Evolutionary conservation across 2,113 vertebrate species (phyloP).

Genomic region (Chloropsis hardwickii): DNA sequence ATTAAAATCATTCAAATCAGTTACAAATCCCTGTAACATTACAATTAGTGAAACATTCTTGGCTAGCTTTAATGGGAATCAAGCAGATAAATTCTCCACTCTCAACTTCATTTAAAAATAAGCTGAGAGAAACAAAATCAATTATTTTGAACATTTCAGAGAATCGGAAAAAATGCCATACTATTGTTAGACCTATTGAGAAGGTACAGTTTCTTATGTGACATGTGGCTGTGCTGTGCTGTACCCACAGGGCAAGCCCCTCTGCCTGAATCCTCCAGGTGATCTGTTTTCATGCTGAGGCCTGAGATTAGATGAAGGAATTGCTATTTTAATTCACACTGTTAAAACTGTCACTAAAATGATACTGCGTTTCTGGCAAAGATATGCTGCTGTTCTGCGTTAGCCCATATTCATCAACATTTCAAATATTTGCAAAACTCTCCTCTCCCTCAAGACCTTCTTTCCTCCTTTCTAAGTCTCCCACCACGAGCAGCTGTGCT

Average conservation of each 20-base stretch:
- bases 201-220: background rate
- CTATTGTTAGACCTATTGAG: background rate
- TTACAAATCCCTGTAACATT: constrained; percentile 1
- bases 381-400: background rate
- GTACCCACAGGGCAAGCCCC: background rate
- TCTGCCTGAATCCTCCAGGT: background rate
- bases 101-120: background rate
- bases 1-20: constrained; percentile 50
- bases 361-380: fast-evolving
- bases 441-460: too few species aligned
- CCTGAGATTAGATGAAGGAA: background rate
- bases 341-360: background rate
- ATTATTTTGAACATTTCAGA: background rate
- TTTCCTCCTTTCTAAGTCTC: too few species aligned
- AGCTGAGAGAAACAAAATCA: background rate
- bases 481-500: fast-evolving
- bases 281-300: background rate
- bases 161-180: background rate
- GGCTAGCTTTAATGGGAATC: constrained; percentile 11
- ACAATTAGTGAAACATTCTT: constrained; percentile 10
- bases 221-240: background rate
- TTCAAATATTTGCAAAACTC: background rate
- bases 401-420: background rate
- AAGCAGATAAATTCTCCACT: constrained; percentile 10
- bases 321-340: background rate